Conservation (phyloP, 2,113 vertebrate genomes). For the Pimephales promelas region DNA sequence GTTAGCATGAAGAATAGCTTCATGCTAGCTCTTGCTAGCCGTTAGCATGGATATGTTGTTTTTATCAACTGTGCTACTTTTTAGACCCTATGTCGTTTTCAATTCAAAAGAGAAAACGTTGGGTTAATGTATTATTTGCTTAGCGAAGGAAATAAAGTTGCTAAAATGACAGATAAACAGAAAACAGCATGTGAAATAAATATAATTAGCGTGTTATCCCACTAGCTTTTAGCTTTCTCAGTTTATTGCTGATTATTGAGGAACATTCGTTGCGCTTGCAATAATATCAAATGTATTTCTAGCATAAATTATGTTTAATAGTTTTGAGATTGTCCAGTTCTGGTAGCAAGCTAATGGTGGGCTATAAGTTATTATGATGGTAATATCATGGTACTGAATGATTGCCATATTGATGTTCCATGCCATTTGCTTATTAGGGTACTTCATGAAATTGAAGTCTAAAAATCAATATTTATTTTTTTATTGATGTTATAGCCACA, state of each 20-base stretch:
- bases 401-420: background rate
- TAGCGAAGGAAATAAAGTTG: background rate
- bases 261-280: background rate
- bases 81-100: background rate
- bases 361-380: background rate
- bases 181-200: background rate
- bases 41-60: slow-evolving; percentile 16
- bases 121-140: background rate
- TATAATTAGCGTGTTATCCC: background rate
- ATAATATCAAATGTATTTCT: background rate
- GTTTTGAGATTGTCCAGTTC: background rate
- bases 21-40: slow-evolving; percentile 1
- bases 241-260: background rate
- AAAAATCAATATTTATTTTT: too few relatives aligned
- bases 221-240: slow-evolving; percentile 7
- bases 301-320: too few relatives aligned
- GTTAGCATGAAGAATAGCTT: too few relatives aligned
- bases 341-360: background rate
- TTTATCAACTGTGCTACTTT: background rate
- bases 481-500: too few relatives aligned
- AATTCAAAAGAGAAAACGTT: background rate
- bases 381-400: background rate
- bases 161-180: background rate
- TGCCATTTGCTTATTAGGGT: background rate
- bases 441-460: too few relatives aligned